phyloP scores from a whole-genome alignment of 2,113 vertebrate species.

The Zosterops pallidus region DNA sequence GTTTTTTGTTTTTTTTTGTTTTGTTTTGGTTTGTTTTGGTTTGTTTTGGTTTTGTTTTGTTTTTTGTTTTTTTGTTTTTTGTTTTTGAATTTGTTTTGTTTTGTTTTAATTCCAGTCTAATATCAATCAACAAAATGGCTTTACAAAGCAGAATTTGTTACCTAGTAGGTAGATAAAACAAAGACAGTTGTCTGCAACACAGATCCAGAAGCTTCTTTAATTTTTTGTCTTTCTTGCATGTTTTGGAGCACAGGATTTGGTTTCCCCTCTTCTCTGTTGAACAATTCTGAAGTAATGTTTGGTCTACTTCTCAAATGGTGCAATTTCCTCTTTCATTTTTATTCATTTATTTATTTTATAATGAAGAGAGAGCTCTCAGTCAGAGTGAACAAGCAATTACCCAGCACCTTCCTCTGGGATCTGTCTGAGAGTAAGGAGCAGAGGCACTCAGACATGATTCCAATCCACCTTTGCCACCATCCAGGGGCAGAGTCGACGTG shows the following conservation, averaged over 20 bases:
- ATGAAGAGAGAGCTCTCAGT: constrained; percentile 37
- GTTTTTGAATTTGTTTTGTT: too few species aligned
- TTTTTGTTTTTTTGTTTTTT: too few species aligned
- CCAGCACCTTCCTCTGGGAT: constrained; percentile 48
- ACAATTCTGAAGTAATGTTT: background rate
- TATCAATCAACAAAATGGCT: background rate
- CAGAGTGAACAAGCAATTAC: constrained; percentile 50
- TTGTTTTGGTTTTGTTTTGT: too few species aligned
- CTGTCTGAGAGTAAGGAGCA: constrained; percentile 11
- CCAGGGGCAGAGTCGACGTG: background rate
- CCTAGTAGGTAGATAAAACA: background rate
- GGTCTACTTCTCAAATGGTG: constrained; percentile 7
- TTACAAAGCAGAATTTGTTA: background rate
- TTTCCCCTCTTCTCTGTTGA: background rate
- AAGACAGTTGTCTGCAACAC: background rate
- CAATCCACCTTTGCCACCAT: constrained; percentile 24
- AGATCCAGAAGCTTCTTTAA: background rate
- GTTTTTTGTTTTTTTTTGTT: too few species aligned
- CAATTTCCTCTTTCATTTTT: constrained; percentile 40
- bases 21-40: too few species aligned
- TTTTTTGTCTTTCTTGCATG: background rate
- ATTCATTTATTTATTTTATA: constrained; percentile 56
- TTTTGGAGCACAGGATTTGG: background rate
- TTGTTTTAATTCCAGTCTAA: background rate
- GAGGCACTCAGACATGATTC: constrained; percentile 40